Evolutionary conservation across 1,140 invertebrate species (phyloP).

Genomic region (Phocides pigmalion): DNA sequence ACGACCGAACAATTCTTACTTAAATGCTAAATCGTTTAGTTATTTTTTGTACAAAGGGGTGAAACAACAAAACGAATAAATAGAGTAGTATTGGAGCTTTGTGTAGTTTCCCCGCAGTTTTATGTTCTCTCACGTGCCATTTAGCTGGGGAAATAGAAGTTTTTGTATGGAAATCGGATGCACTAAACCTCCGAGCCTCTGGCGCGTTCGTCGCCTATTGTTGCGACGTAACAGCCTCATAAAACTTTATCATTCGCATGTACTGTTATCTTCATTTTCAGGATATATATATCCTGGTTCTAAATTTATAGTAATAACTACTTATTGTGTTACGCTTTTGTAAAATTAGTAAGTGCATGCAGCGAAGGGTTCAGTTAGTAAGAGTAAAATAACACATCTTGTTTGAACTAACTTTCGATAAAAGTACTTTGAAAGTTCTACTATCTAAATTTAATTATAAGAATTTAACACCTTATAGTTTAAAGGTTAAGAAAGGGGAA

Average conservation of each 20-base stretch:
- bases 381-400: no score
- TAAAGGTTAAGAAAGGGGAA: no score
- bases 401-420: no score
- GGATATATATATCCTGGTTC: conserved; percentile 10
- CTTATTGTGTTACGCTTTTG: no score
- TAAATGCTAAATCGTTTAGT: conserved; percentile 2
- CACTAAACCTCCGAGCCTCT: conserved; percentile 63
- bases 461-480: no score
- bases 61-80: conserved; percentile 47
- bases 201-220: conserved; percentile 66
- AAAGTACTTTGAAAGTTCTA: no score
- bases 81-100: conserved; percentile 47
- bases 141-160: conserved; percentile 77
- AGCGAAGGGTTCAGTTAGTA: no score
- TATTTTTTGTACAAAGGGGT: conserved; percentile 43
- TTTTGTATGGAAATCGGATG: conserved; percentile 78
- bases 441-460: no score
- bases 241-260: conserved; percentile 74
- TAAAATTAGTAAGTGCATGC: no score
- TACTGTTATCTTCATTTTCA: conserved; percentile 32
- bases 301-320: no score
- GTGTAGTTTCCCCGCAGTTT: conserved; percentile 76
- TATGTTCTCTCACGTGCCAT: conserved; percentile 78
- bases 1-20: conserved; percentile 12
- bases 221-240: conserved; percentile 71